A percentile compares a stretch with the other conserved stretches of the same genome.
Evolutionary conservation across 2,888 invertebrate genomes (phyloP).

Genomic region (Cephus rjabovi): DNA sequence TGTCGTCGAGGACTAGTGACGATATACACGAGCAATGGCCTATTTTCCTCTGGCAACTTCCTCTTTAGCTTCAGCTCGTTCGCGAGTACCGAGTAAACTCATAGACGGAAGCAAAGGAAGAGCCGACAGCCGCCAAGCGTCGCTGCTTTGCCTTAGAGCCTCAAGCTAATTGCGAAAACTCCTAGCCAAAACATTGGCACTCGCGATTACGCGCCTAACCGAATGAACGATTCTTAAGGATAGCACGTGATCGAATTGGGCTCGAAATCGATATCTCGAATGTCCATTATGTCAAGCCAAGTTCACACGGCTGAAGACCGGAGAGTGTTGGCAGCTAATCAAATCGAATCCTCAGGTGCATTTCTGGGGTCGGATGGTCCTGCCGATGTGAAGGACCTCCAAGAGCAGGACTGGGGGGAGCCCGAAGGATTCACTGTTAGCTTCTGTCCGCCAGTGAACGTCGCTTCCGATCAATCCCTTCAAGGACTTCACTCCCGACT

Average conservation of each 20-base stretch:
- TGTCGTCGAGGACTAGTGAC: not conserved
- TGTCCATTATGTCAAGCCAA: not conserved
- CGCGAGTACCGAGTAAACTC: not conserved
- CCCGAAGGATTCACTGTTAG: slow-evolving; percentile 20
- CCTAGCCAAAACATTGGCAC: not conserved
- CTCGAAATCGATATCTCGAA: not conserved
- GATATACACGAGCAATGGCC: not conserved
- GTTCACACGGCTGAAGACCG: not conserved
- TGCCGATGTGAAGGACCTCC: not conserved
- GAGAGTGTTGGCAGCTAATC: not conserved
- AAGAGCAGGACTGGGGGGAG: not conserved
- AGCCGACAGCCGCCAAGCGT: not conserved
- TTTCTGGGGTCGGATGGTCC: not conserved
- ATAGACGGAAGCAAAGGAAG: not conserved
- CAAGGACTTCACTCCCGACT: slow-evolving; percentile 46
- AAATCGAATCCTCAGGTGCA: not conserved
- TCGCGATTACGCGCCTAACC: not conserved
- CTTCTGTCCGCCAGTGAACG: slow-evolving; percentile 33
- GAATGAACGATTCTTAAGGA: not conserved
- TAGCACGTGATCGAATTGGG: not conserved
- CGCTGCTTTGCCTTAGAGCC: not conserved
- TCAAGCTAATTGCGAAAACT: not conserved
- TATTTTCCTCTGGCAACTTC: not conserved
- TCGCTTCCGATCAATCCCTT: slow-evolving; percentile 50
- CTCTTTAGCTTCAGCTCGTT: not conserved